A percentile compares a stretch with the other conserved stretches of the same genome.
phyloP scores from a whole-genome alignment of 1,140 invertebrate species.

The Drosophila tsacasi region DNA sequence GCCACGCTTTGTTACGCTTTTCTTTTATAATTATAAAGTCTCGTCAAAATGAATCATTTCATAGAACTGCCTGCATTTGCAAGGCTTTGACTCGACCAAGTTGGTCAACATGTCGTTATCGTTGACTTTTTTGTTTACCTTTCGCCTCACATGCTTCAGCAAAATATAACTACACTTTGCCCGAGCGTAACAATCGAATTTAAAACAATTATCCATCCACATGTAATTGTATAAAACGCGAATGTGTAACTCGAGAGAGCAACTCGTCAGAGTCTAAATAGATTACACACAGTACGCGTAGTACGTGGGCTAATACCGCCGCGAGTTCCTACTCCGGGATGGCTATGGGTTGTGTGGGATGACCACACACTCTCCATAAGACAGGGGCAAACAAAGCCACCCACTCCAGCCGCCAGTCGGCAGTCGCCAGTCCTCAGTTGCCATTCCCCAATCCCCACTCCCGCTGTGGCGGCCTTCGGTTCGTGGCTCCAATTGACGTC shows the following conservation, averaged over 20 bases:
- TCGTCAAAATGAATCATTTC: neutral
- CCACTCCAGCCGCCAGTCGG: slow-evolving; percentile 3
- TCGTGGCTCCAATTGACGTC: slow-evolving; percentile 66
- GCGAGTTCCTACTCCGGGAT: neutral
- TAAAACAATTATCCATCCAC: slow-evolving; percentile 37
- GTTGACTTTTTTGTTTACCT: slow-evolving; percentile 13
- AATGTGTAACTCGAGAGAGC: slow-evolving; percentile 15
- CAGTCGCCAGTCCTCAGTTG: neutral
- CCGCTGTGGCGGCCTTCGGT: slow-evolving; percentile 15
- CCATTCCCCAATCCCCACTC: neutral
- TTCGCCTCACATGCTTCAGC: slow-evolving; percentile 4
- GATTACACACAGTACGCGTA: slow-evolving; percentile 25
- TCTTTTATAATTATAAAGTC: neutral
- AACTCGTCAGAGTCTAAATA: slow-evolving; percentile 23
- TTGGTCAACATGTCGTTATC: slow-evolving; percentile 9
- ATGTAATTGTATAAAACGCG: slow-evolving; percentile 31
- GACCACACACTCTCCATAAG: slow-evolving; percentile 43
- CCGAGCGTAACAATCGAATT: slow-evolving; percentile 23
- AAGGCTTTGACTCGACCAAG: neutral
- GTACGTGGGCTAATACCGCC: slow-evolving; percentile 42
- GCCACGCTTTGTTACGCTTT: neutral
- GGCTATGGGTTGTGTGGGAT: slow-evolving; percentile 19
- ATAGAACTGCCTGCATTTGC: slow-evolving; percentile 3
- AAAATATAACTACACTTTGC: slow-evolving; percentile 22
- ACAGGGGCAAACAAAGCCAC: slow-evolving; percentile 34